A percentile compares a stretch with the other conserved stretches of the same genome.
phyloP scores from a whole-genome alignment of 1,140 invertebrate species.

The Steinernema feltiae region DNA sequence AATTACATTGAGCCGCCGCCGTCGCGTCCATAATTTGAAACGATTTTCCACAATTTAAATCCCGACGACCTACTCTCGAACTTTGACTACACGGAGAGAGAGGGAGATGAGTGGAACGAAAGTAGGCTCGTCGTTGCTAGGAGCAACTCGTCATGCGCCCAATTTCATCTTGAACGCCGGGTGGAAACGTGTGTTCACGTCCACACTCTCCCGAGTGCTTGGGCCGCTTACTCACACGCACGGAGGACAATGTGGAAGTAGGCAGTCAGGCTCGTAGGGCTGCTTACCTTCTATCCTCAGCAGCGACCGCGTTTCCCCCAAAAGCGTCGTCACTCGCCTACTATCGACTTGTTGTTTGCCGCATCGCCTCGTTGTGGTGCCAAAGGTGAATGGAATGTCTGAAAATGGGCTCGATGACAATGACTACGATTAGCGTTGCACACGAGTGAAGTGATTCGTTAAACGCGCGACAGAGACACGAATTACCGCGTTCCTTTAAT shows the following conservation, averaged over 20 bases:
- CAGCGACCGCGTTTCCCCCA: conserved; percentile 7
- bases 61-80: background rate
- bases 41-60: no score
- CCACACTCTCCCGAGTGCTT: background rate
- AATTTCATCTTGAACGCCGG: background rate
- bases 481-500: background rate
- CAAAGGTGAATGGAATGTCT: background rate
- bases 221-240: no score
- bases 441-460: background rate
- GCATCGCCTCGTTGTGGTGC: background rate
- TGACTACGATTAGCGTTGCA: no score
- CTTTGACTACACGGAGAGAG: background rate
- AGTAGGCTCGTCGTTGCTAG: background rate
- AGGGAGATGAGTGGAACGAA: background rate
- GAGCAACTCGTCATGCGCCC: background rate
- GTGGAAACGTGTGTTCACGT: background rate
- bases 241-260: background rate
- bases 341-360: background rate
- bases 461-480: background rate
- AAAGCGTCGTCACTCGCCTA: background rate
- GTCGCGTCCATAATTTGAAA: no score
- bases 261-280: background rate
- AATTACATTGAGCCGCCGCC: no score
- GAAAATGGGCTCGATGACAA: background rate
- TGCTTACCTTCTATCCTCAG: background rate